phyloP scores from a whole-genome alignment of 2,113 vertebrate genomes.

The Mesoclemmys tuberculata region DNA sequence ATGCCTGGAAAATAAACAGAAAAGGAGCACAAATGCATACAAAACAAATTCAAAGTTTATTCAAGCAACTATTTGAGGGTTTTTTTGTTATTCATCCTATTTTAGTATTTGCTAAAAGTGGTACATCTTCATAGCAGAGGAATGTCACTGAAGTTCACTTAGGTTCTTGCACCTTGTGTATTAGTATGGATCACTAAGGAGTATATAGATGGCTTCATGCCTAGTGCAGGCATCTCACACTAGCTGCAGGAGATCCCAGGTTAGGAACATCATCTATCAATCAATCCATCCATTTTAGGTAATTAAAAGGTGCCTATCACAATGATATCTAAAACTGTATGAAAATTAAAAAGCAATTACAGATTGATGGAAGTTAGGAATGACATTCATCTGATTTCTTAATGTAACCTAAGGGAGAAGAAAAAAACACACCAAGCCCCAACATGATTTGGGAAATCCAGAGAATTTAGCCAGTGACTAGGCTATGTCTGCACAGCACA shows the following conservation, averaged over 20 bases:
- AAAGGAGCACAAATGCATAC: background rate
- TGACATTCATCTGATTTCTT: background rate
- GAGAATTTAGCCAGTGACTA: background rate
- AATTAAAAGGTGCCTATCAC: background rate
- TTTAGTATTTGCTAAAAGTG: background rate
- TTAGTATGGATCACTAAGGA: background rate
- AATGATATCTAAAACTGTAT: background rate
- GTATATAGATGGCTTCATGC: background rate
- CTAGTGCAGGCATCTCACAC: background rate
- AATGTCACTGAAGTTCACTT: background rate
- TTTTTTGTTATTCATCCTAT: background rate
- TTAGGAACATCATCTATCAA: background rate
- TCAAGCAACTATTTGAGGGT: background rate
- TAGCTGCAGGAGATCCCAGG: background rate
- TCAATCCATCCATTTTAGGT: background rate
- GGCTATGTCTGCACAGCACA: background rate
- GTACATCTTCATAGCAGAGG: background rate
- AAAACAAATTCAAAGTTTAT: slow-evolving; percentile 20
- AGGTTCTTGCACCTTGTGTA: background rate
- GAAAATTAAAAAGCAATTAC: background rate
- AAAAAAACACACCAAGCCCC: background rate
- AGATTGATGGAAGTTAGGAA: background rate
- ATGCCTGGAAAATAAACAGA: background rate
- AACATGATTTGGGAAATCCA: background rate
- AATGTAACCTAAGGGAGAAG: background rate